phyloP scores from a whole-genome alignment of 2,113 vertebrate species.

The Hypomesus transpacificus region DNA sequence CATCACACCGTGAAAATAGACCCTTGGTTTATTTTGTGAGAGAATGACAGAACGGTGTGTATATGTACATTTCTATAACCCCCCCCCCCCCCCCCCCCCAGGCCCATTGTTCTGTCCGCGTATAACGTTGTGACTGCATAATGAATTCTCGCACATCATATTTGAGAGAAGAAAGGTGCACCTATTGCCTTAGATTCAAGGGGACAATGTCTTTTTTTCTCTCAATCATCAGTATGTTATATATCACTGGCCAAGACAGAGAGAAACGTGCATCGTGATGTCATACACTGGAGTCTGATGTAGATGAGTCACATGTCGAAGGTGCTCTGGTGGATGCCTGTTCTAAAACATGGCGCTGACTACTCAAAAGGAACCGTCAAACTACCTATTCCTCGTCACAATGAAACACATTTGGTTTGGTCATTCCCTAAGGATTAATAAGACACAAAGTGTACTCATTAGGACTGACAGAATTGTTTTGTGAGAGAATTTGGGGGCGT shows the following conservation, averaged over 20 bases:
- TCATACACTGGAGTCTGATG: conserved; percentile 61
- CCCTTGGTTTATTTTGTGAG: conserved; percentile 19
- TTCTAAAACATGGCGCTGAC: not conserved
- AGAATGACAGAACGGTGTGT: conserved; percentile 6
- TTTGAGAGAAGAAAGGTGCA: not conserved
- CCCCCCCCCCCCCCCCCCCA: not conserved
- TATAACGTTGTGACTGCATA: not conserved
- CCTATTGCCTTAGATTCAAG: conserved; percentile 13
- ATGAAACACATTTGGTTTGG: not conserved
- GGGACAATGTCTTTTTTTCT: not conserved
- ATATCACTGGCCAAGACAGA: conserved; percentile 33
- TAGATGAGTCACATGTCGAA: conserved; percentile 66
- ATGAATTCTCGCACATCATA: conserved; percentile 6
- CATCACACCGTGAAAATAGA: conserved; percentile 29
- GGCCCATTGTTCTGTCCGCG: not conserved
- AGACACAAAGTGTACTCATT: not conserved
- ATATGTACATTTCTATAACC: conserved; percentile 10
- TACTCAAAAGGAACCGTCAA: conserved; percentile 34
- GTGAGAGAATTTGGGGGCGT: not conserved
- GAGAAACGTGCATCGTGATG: conserved; percentile 62
- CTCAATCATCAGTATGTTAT: conserved; percentile 8
- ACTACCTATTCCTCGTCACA: not conserved
- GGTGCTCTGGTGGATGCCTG: conserved; percentile 52
- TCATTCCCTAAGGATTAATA: not conserved
- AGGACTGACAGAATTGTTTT: not conserved